A percentile compares a stretch with the other conserved stretches of the same genome.
Evolutionary conservation across 2,888 invertebrate species (phyloP).

Genomic region (Rosalia funebris): DNA sequence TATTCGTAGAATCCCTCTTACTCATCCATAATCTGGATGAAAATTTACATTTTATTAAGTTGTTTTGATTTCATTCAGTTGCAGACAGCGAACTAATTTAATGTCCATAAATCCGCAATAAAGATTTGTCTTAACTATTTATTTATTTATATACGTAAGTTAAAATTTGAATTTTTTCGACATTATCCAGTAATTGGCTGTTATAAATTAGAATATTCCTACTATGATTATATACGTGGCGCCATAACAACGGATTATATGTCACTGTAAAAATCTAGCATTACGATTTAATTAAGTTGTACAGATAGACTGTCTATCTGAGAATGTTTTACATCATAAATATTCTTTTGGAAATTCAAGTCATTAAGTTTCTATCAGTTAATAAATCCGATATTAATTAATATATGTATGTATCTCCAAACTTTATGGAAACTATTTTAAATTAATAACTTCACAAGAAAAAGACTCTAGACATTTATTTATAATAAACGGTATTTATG

Average conservation of each 20-base stretch:
- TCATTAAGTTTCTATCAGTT: no score
- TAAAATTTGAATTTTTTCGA: slow-evolving; percentile 8
- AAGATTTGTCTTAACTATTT: slow-evolving; percentile 22
- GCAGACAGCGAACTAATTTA: slow-evolving; percentile 22
- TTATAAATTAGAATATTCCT: slow-evolving; percentile 15
- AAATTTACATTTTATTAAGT: slow-evolving; percentile 30
- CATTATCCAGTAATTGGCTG: slow-evolving; percentile 19
- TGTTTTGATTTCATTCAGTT: slow-evolving; percentile 24
- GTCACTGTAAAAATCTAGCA: no score
- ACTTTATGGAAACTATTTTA: no score
- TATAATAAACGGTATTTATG: no score
- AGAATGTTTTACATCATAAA: no score
- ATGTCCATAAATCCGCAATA: slow-evolving; percentile 20
- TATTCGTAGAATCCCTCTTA: slow-evolving; percentile 26
- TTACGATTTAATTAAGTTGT: no score
- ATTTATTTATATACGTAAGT: slow-evolving; percentile 9
- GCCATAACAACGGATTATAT: background rate
- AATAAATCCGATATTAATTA: no score
- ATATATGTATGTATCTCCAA: no score
- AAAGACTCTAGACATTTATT: no score
- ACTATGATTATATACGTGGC: background rate
- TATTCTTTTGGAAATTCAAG: no score
- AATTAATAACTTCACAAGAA: no score
- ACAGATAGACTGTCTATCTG: no score
- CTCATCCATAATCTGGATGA: slow-evolving; percentile 17